Conservation (phyloP, 2,888 invertebrate genomes). For the Metallyticus violacea region DNA sequence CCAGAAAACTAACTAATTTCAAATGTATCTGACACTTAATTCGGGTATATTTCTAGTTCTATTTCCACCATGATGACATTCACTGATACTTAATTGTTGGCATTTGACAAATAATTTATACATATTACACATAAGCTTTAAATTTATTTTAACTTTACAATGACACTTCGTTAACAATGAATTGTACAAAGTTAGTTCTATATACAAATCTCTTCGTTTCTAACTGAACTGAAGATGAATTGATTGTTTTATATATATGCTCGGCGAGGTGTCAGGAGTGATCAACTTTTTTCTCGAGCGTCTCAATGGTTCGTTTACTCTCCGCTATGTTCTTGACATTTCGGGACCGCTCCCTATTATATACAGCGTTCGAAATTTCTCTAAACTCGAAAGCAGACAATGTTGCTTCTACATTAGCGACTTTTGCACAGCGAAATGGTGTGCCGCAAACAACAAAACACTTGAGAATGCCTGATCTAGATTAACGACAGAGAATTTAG, state of each 20-base stretch:
- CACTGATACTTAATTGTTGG: not conserved
- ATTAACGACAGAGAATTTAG: no score
- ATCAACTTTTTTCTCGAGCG: not conserved
- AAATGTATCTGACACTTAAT: not conserved
- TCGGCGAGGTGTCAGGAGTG: not conserved
- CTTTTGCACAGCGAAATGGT: no score
- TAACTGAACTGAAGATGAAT: not conserved
- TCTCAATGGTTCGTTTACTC: not conserved
- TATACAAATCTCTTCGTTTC: not conserved
- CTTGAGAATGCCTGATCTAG: no score
- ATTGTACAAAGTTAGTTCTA: not conserved
- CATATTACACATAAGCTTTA: not conserved
- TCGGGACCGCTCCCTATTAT: no score
- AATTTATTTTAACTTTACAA: not conserved
- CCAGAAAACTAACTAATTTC: not conserved
- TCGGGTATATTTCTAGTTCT: not conserved
- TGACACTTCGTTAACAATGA: not conserved
- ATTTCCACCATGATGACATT: not conserved
- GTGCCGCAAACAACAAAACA: no score
- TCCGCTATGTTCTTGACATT: not conserved
- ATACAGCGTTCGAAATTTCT: not conserved
- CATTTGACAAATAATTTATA: not conserved
- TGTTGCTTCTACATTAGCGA: no score
- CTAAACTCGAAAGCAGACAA: no score
- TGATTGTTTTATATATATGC: not conserved